phyloP scores from a whole-genome alignment of 2,888 invertebrate genomes.

The Eristalis intricaria region DNA sequence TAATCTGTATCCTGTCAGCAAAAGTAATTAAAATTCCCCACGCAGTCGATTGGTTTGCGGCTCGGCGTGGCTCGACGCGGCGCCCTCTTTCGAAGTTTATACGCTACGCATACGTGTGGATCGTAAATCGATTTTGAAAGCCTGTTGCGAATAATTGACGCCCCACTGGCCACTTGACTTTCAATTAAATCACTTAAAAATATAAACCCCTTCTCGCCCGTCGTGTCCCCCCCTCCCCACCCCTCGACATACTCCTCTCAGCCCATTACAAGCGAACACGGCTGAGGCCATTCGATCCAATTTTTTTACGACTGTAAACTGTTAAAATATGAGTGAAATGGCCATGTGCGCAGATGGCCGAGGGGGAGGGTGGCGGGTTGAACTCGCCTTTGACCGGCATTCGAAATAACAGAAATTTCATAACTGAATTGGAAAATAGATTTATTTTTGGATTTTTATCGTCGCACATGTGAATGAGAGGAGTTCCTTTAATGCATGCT shows the following conservation, averaged over 20 bases:
- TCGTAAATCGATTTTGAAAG: conserved; percentile 13
- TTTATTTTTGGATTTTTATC: not conserved
- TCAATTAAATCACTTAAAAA: conserved; percentile 64
- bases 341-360: not conserved
- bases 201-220: not conserved
- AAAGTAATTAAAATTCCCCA: conserved; percentile 56
- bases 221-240: not conserved
- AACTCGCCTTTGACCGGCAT: not conserved
- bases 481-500: not conserved
- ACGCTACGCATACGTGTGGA: not conserved
- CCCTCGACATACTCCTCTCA: no score
- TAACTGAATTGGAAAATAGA: not conserved
- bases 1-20: conserved; percentile 53
- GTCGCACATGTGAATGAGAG: not conserved
- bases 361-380: no score
- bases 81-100: no score
- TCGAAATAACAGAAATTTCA: not conserved
- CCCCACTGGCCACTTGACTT: conserved; percentile 53
- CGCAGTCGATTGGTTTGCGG: conserved; percentile 16
- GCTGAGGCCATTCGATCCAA: not conserved
- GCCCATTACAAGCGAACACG: no score
- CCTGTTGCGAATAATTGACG: conserved; percentile 52
- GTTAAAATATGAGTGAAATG: conserved; percentile 1
- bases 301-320: not conserved
- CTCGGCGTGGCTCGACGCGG: not conserved